These are phyloP conservation scores for Aquatica leii DNA, from an alignment of 2,888 invertebrate genomes.

Conservation along the genomic window DNA sequence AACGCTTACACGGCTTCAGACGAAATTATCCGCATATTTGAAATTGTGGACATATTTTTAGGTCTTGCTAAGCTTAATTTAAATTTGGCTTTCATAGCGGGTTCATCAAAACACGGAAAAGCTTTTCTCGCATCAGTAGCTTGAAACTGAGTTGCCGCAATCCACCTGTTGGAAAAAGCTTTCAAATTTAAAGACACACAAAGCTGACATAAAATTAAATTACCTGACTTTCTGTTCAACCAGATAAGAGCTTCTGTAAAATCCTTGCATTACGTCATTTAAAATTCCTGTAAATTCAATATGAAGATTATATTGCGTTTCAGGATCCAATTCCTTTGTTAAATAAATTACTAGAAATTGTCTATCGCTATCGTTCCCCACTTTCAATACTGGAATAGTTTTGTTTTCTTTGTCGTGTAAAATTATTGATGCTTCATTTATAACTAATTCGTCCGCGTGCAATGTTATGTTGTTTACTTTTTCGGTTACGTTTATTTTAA, in stretches of 20 bases:
- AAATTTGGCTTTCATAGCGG: slow-evolving; percentile 82
- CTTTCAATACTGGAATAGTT: slow-evolving; percentile 37
- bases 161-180: slow-evolving; percentile 68
- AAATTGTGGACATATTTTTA: slow-evolving; percentile 75
- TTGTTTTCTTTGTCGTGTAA: slow-evolving; percentile 34
- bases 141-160: slow-evolving; percentile 84
- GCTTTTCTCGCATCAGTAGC: slow-evolving; percentile 82
- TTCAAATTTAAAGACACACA: neutral
- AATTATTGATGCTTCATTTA: slow-evolving; percentile 60
- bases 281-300: slow-evolving; percentile 77
- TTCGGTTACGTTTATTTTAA: slow-evolving; percentile 68
- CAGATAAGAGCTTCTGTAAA: slow-evolving; percentile 83
- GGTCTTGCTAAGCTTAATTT: slow-evolving; percentile 79
- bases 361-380: slow-evolving; percentile 66
- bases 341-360: slow-evolving; percentile 77
- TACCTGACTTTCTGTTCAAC: slow-evolving; percentile 75
- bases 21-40: slow-evolving; percentile 75
- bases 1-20: slow-evolving; percentile 64
- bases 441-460: slow-evolving; percentile 75
- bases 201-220: neutral
- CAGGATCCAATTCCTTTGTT: slow-evolving; percentile 65
- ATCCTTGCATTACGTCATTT: slow-evolving; percentile 80
- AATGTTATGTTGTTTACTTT: slow-evolving; percentile 75
- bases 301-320: slow-evolving; percentile 71
- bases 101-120: slow-evolving; percentile 90